Base-by-base conservation (phyloP, 1,140 invertebrate species). In the Chrysoperla carnea region DNA sequence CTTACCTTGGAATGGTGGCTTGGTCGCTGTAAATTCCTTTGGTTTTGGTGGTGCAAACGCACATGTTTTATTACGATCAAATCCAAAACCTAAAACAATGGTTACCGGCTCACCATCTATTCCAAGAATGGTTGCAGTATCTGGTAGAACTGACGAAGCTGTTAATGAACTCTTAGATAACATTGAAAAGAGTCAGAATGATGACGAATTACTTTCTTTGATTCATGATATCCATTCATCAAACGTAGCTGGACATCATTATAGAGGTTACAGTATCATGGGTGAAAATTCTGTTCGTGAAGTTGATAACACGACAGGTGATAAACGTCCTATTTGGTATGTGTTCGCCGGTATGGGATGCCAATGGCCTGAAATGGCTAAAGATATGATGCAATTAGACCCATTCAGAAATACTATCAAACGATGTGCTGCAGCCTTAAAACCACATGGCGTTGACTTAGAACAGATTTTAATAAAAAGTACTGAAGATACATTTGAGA, bases 1-100 rank as follows among this genome's bases (percentile, higher is more conserved):
- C 44, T 77, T 72, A 37, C 71, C 75, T 11, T 92, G 85, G 78
- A 78, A 83, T 29, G 88, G 89, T 12, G 86, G 87, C 9, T 64
- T 88, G 15, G 76, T 87, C 29, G 92, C 76, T 6, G 55, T 98
- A 1, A 98, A 96, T 62, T 95, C 89, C 3, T 98, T 98, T 62
- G 94, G 94, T 13, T 97, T 97, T 66, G 94, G 94, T 43, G 94
- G 94, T 39, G 87, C 91, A 15, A 98, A 98, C 66, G 90, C 86
- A 11, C 93, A 97, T 61, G 63, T 89, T 1, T 66, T 98, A 41
- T 63, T 97, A 0, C 76, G 80, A 52, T 81, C 81, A 1, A 83
- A 85, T 55, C 72, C 75, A 0, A 83, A 82, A 54, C 70, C 72
- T 14, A 81, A 82, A 56, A 62, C 67, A 1, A 66, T 69, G 5